A percentile compares a stretch with the other conserved stretches of the same genome.
Conservation (phyloP, 2,888 invertebrate species). For the Zele albiditarsus region DNA sequence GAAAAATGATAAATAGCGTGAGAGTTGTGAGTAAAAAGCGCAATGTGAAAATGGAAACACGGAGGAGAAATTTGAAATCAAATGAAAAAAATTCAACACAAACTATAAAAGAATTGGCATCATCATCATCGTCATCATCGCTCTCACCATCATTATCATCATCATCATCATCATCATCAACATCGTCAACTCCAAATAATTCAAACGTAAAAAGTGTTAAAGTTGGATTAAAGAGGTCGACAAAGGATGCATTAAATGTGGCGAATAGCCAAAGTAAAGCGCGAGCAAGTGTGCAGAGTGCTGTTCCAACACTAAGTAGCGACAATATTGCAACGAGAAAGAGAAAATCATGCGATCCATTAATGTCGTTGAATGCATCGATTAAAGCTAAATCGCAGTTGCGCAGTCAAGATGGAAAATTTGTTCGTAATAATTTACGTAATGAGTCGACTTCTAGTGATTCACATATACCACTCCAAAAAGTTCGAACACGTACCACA, state of each 20-base stretch:
- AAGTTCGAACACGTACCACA: conserved; percentile 32
- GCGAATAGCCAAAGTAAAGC: not conserved
- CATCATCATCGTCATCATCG: not conserved
- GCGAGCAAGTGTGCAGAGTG: conserved; percentile 10
- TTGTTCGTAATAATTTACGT: conserved; percentile 53
- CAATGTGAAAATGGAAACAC: conserved; percentile 58
- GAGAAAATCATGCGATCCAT: conserved; percentile 56
- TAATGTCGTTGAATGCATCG: conserved; percentile 61
- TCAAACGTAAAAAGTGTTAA: conserved; percentile 26
- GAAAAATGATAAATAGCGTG: conserved; percentile 49
- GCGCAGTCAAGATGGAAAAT: conserved; percentile 67
- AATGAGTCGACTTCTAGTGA: conserved; percentile 26
- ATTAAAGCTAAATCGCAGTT: conserved; percentile 63
- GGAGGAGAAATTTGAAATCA: conserved; percentile 31
- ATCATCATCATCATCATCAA: not conserved
- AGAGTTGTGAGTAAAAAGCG: conserved; percentile 61
- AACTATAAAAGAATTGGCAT: not conserved
- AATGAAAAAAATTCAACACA: not conserved
- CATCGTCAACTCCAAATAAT: not conserved
- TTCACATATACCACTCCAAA: conserved; percentile 30
- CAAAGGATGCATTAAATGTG: conserved; percentile 16
- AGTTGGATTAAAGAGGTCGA: conserved; percentile 43
- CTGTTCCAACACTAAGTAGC: not conserved
- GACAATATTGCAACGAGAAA: conserved; percentile 30
- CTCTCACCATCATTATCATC: not conserved